phyloP scores from a whole-genome alignment of 2,888 invertebrate species.

The Apantesis nais region DNA sequence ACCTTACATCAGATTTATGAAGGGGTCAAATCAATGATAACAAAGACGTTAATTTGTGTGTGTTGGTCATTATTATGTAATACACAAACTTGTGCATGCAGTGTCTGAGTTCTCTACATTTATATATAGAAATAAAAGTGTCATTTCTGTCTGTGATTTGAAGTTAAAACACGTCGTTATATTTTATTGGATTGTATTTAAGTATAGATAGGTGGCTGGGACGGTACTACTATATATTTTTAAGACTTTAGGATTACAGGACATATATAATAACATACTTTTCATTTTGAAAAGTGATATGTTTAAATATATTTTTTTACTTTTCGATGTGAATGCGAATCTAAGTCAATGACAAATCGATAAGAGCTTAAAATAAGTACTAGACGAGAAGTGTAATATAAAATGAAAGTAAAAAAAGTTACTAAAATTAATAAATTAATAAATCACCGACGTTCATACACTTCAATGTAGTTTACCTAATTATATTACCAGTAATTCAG shows the following conservation, averaged over 20 bases:
- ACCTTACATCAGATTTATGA: slow-evolving; percentile 21
- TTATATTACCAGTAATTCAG: too few relatives aligned
- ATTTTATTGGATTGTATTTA: not conserved
- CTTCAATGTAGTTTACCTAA: too few relatives aligned
- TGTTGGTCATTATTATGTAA: slow-evolving; percentile 14
- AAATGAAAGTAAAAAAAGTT: too few relatives aligned
- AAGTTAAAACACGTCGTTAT: too few relatives aligned
- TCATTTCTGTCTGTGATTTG: not conserved
- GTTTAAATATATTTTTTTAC: not conserved
- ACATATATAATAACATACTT: not conserved
- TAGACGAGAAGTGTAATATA: too few relatives aligned
- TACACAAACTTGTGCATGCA: not conserved
- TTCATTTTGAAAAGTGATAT: not conserved
- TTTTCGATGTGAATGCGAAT: too few relatives aligned
- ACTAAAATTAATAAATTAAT: too few relatives aligned
- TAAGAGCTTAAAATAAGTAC: not conserved
- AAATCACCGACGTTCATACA: too few relatives aligned
- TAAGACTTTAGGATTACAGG: not conserved
- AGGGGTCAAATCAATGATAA: slow-evolving; percentile 41
- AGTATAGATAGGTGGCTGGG: not conserved
- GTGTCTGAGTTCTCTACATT: not conserved
- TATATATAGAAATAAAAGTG: not conserved
- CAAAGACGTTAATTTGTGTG: slow-evolving; percentile 33
- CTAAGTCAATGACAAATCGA: not conserved
- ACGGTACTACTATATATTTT: not conserved